Base-by-base conservation (phyloP, 2,113 vertebrate genomes). In the Paramisgurnus dabryanus region DNA sequence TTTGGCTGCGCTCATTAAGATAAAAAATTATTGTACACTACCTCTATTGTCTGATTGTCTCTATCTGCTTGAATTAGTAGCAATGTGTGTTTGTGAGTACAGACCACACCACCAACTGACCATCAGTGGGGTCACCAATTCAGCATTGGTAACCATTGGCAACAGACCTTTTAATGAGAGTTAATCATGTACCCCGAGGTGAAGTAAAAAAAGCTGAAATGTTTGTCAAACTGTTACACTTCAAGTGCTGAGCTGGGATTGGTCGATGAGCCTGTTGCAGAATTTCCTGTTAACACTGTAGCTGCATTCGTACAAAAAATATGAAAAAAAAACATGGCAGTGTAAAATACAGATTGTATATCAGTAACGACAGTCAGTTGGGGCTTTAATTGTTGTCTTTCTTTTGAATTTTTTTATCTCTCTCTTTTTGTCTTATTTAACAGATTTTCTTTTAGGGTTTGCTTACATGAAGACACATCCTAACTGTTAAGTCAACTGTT, bases 261-360 rank as follows among this genome's bases (percentile, higher is more conserved):
- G 90, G 85, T 89, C 89, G 88, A 93, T 90, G 93, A 93, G 92
- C 93, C 94, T 89, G 86, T 91, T 88, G 91, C 91, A 88, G 90
- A 78, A 90, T 90, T 92, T 93, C 92, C 92, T 94, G 91, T 90
- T 89, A 94, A 90, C 90, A 85, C 91, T 93, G 94, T 94, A 91
- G 92, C 88, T 92, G 81, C 87, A 88, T 94, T 92, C 90, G 87
- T 86, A 87, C 90, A 84, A 92, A 89, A n/a, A 60, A 61, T 45
- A 27, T 27, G 12, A 41, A 45, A 74, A 45, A 74, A 45, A 22
- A 22, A 22, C 55, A 39, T 41, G 22, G 8, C 9, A 12, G 34
- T 41, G 61, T 63, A 55, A 57, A 55, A 40, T 15, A 49, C 12
- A 5, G 27, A 72, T 55, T 22, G 22, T 22, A 22, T 22, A 22